Percentiles rank a stretch among this genome's conserved stretches.
Evolutionary conservation across 2,113 vertebrate species (phyloP).

Genomic region (Scortum barcoo): DNA sequence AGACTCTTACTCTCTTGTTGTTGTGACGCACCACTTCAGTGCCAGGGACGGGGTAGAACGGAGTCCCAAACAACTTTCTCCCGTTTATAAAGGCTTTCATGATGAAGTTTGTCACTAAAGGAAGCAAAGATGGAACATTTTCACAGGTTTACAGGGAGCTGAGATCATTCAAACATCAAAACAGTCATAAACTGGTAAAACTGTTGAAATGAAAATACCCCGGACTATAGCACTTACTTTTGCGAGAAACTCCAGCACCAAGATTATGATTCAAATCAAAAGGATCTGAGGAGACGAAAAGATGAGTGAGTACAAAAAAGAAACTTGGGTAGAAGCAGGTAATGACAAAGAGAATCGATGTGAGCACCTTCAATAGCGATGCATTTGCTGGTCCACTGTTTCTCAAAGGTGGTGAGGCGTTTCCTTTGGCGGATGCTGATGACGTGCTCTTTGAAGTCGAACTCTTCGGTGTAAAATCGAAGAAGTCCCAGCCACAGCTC

Average conservation of each 20-base stretch:
- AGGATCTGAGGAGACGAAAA: conserved; percentile 87
- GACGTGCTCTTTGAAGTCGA: conserved; percentile 98
- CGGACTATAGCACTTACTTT: conserved; percentile 89
- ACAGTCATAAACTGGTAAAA: not conserved
- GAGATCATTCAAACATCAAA: not conserved
- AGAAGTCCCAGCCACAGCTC: conserved; percentile 97
- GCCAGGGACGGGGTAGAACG: conserved; percentile 91
- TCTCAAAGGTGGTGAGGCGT: conserved; percentile 96
- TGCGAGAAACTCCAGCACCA: conserved; percentile 98
- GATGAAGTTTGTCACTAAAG: conserved; percentile 98
- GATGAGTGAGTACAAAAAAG: not conserved
- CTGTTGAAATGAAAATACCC: not conserved
- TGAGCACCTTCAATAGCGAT: conserved; percentile 96
- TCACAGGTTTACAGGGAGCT: not conserved
- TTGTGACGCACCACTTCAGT: conserved; percentile 91
- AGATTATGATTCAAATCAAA: conserved; percentile 99
- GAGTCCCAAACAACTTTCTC: conserved; percentile 95
- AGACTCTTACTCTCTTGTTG: too few relatives aligned
- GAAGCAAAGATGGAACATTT: conserved; percentile 7
- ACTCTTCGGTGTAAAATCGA: conserved; percentile 98
- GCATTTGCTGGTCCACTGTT: conserved; percentile 99
- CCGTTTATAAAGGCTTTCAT: conserved; percentile 99
- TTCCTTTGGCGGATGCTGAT: conserved; percentile 98
- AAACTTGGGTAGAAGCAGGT: not conserved
- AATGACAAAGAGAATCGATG: fast-evolving